A percentile compares a stretch with the other conserved stretches of the same genome.
These are phyloP conservation scores for Festucalex cinctus DNA, from an alignment of 2,113 vertebrate species.

Conservation along the genomic window DNA sequence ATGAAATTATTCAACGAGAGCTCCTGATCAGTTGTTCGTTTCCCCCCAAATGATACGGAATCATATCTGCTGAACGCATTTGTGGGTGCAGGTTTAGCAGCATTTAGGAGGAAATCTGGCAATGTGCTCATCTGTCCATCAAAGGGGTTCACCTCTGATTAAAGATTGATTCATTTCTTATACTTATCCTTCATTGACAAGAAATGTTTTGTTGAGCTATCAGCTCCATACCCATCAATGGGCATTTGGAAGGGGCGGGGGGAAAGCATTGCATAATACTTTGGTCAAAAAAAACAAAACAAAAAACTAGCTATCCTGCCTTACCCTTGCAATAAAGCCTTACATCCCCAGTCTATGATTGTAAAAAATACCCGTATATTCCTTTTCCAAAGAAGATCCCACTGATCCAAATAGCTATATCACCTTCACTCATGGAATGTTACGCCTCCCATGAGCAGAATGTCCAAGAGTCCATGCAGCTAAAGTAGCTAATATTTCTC, in stretches of 20 bases:
- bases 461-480: slow-evolving; percentile 37
- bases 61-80: slow-evolving; percentile 17
- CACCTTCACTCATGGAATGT: slow-evolving; percentile 66
- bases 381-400: slow-evolving; percentile 54
- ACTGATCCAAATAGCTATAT: slow-evolving; percentile 45
- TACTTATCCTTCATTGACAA: slow-evolving; percentile 63
- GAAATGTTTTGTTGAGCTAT: slow-evolving; percentile 46
- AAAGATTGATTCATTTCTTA: slow-evolving; percentile 61
- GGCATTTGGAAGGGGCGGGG: too few relatives aligned
- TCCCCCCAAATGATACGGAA: not conserved
- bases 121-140: slow-evolving; percentile 43
- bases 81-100: slow-evolving; percentile 43
- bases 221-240: slow-evolving; percentile 51
- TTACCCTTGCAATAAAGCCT: slow-evolving; percentile 49
- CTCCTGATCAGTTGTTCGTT: not conserved
- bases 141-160: slow-evolving; percentile 43
- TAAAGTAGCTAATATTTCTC: slow-evolving; percentile 30
- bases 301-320: slow-evolving; percentile 51
- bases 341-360: slow-evolving; percentile 69
- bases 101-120: slow-evolving; percentile 44
- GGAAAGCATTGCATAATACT: slow-evolving; percentile 77
- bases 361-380: slow-evolving; percentile 72
- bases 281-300: slow-evolving; percentile 57
- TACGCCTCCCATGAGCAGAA: slow-evolving; percentile 39
- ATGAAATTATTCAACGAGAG: not conserved